Conservation (phyloP, 2,797 vertebrate species). For the Sebastes glaucus region DNA sequence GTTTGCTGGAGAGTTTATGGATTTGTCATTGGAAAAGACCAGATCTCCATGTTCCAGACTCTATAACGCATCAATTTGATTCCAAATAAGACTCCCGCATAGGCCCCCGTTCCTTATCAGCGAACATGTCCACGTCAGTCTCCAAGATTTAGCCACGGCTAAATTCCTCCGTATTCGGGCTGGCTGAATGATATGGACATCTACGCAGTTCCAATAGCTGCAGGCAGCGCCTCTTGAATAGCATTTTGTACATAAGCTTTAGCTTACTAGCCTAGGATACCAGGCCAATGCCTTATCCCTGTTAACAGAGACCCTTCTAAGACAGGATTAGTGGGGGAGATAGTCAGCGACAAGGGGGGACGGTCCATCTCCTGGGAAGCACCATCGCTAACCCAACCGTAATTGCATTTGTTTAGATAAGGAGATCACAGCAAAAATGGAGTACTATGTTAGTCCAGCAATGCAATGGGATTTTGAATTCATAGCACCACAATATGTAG, state of each 20-base stretch:
- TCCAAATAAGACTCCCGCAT: slow-evolving; percentile 78
- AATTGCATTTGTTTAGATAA: slow-evolving; percentile 91
- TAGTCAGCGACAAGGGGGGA: slow-evolving; percentile 92
- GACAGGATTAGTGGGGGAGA: slow-evolving; percentile 92
- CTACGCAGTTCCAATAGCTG: slow-evolving; percentile 85
- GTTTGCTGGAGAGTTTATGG: slow-evolving; percentile 78
- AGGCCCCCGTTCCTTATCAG: slow-evolving; percentile 78
- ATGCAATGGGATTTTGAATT: slow-evolving; percentile 55
- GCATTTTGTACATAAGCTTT: slow-evolving; percentile 88
- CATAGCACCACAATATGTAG: slow-evolving; percentile 26
- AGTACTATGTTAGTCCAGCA: slow-evolving; percentile 59
- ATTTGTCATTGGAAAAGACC: slow-evolving; percentile 79
- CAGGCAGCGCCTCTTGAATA: slow-evolving; percentile 87
- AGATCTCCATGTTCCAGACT: slow-evolving; percentile 79
- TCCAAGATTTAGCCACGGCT: slow-evolving; percentile 83
- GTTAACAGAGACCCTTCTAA: slow-evolving; percentile 99
- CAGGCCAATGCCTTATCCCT: slow-evolving; percentile 91
- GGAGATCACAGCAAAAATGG: slow-evolving; percentile 76
- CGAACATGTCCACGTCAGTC: slow-evolving; percentile 81
- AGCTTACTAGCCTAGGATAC: slow-evolving; percentile 86
- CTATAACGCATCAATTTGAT: slow-evolving; percentile 81
- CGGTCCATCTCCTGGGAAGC: slow-evolving; percentile 89
- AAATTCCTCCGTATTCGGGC: slow-evolving; percentile 85
- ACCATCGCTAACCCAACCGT: slow-evolving; percentile 79
- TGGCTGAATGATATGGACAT: slow-evolving; percentile 84